Base-by-base conservation (phyloP, 1,140 invertebrate species). In the Brachionus rotundiformis region DNA sequence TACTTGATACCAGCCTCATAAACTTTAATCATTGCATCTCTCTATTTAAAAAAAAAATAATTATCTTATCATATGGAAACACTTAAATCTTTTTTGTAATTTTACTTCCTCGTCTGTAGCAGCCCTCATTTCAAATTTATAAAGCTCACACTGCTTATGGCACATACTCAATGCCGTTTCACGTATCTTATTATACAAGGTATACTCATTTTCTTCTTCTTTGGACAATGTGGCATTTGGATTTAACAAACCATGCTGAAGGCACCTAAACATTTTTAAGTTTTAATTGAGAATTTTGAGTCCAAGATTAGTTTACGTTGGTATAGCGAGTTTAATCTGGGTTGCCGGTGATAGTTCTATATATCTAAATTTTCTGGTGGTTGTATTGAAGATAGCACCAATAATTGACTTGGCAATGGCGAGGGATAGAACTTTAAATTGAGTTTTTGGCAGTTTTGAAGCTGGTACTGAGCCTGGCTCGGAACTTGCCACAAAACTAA, bases 321-420 rank as follows among this genome's bases (percentile, higher is more conserved):
- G 76, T 13, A 79, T 79, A 39, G 76, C 44, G 39, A 79, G 25
- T 63, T 63, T 79, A 1, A 79, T 36, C 25, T 54, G 76, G 31
- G 76, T 79, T 33, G 76, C 76, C 25, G 76, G 76, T 79, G 76
- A 79, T 23, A 79, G 36, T 59, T 79, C 76, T 11, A 79, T 79
- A 19, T 79, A 79, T 25, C 76, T 23, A 59, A 79, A 79, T 61
- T 63, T 54, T 23, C 19, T 59, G 16, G 47, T 59, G 8, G 7
- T 79, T 59, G 76, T 59, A 81, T 81, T 81, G 19, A 81, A 63
- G 27, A 81, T 54, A 65, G 47, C 59, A 4, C 54, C 54, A 23
- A 81, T 81, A 5, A 81, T 81, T 11, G 79, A 81, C 36, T 81
- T 81, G 4, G 79, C 79, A 44, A 81, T 81, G 10, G 59, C 79